These are phyloP conservation scores for Scotopteryx bipunctaria DNA, from an alignment of 2,888 invertebrate genomes.

Conservation along the genomic window DNA sequence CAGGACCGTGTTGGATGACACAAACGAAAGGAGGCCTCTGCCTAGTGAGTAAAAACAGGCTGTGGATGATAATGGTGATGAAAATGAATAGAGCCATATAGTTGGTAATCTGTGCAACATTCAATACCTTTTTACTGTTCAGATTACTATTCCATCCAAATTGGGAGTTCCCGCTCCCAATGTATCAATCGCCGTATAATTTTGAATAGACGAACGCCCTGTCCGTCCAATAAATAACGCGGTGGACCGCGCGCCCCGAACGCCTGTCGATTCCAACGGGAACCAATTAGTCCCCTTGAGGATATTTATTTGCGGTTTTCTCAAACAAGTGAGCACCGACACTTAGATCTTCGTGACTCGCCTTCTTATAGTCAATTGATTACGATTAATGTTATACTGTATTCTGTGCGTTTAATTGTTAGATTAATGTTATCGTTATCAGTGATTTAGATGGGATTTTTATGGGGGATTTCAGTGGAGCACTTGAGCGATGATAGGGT, in stretches of 20 bases:
- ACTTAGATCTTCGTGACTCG: conserved; percentile 60
- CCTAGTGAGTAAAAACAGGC: too few relatives aligned
- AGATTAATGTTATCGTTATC: conserved; percentile 11
- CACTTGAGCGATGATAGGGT: background rate
- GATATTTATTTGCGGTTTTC: conserved; percentile 80
- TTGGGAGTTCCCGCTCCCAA: conserved; percentile 12
- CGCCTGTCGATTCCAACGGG: conserved; percentile 76
- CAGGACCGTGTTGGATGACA: too few relatives aligned
- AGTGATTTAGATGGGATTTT: conserved; percentile 1
- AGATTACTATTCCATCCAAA: too few relatives aligned
- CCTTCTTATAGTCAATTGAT: conserved; percentile 57
- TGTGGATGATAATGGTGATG: too few relatives aligned
- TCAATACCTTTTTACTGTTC: too few relatives aligned
- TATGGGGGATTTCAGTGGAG: conserved; percentile 1
- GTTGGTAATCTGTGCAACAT: too few relatives aligned
- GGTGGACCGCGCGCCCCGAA: conserved; percentile 68
- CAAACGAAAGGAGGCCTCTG: too few relatives aligned
- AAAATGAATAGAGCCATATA: too few relatives aligned
- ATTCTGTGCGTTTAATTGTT: conserved; percentile 12
- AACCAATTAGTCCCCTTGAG: conserved; percentile 79
- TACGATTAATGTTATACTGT: conserved; percentile 43
- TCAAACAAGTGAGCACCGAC: conserved; percentile 69
- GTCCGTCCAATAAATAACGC: conserved; percentile 75
- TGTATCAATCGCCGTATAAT: conserved; percentile 39
- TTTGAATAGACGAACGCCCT: conserved; percentile 53